Base-by-base conservation (phyloP, 1,140 invertebrate genomes). In the Gonatopus flavifemur region DNA sequence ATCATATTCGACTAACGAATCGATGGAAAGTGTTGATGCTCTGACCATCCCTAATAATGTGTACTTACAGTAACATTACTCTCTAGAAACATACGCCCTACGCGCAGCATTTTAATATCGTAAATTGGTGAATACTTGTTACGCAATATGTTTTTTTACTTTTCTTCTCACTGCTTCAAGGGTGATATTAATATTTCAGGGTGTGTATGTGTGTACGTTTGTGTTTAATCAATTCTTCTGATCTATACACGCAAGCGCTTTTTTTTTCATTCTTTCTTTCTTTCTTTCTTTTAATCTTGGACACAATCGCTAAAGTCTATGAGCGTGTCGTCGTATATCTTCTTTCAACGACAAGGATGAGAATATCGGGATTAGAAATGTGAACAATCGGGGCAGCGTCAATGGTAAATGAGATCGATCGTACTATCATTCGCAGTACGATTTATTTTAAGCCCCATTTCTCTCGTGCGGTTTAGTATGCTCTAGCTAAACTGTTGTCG, bases 341-440 rank as follows among this genome's bases (percentile, higher is more conserved):
- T 19, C 16, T 39, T 59, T 64, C 55, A 47, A 48, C 33, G 53
- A 52, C 19, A 37, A 60, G 52, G 47, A 33, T 62, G 49, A 57
- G 57, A 48, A 41, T 55, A 56, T 51, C 54, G 46, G 60, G 62
- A 69, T 57, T 64, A 69, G 66, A 71, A 70, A 62, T 66, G 45
- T 54, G 49, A 39, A 57, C 55, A 55, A 53, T 41, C 18, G 61
- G 66, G 67, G 70, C 62, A 53, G 62, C 70, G 52, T 70, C 63
- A 76, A 65, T 68, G 66, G 67, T 74, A 66, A 75, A 70, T 74
- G 74, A 77, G 74, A 77, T 77, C 74, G 64, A 62, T 72, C 74
- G 63, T 71, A 72, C 72, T 42, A 25, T 49, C 51, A 40, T 33
- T 16, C 12, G 15, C 45, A 55, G 66, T 61, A 67, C 42, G 64